These are phyloP conservation scores for Sebastes iracundus DNA, from an alignment of 2,797 vertebrate genomes.

Conservation along the genomic window DNA sequence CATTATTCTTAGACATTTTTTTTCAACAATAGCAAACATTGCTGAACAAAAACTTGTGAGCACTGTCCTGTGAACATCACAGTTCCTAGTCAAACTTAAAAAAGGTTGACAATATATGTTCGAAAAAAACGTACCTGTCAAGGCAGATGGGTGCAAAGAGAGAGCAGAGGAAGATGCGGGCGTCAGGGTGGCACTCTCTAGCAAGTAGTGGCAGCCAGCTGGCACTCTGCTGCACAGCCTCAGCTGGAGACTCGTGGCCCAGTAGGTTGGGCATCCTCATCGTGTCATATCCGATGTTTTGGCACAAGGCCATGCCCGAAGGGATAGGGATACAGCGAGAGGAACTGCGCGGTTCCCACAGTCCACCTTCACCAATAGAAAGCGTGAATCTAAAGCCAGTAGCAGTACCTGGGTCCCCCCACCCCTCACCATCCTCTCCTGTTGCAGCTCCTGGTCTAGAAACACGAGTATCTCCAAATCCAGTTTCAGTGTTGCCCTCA, in stretches of 20 bases:
- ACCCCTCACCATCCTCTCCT: constrained; percentile 17
- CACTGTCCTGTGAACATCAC: not conserved
- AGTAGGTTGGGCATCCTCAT: constrained; percentile 90
- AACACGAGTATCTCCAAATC: constrained; percentile 23
- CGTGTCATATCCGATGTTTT: constrained; percentile 86
- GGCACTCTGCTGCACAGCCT: constrained; percentile 88
- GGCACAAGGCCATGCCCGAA: constrained; percentile 84
- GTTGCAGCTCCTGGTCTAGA: constrained; percentile 18
- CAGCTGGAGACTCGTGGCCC: constrained; percentile 84
- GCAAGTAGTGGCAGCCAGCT: constrained; percentile 90
- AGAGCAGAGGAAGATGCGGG: constrained; percentile 89
- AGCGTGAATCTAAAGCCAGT: constrained; percentile 37
- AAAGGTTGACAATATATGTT: not conserved
- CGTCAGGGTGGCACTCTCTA: constrained; percentile 87
- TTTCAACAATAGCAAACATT: not conserved
- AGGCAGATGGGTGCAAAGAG: constrained; percentile 89
- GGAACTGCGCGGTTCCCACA: constrained; percentile 82
- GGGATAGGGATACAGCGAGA: constrained; percentile 84
- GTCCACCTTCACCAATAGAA: constrained; percentile 50
- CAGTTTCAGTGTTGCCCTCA: constrained; percentile 23
- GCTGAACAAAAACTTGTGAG: not conserved
- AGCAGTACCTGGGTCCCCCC: constrained; percentile 25
- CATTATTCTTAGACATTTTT: not conserved
- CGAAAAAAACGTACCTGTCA: constrained; percentile 82
- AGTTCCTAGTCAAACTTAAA: not conserved